phyloP scores from a whole-genome alignment of 2,888 invertebrate genomes.

The Cybosia mesomella region DNA sequence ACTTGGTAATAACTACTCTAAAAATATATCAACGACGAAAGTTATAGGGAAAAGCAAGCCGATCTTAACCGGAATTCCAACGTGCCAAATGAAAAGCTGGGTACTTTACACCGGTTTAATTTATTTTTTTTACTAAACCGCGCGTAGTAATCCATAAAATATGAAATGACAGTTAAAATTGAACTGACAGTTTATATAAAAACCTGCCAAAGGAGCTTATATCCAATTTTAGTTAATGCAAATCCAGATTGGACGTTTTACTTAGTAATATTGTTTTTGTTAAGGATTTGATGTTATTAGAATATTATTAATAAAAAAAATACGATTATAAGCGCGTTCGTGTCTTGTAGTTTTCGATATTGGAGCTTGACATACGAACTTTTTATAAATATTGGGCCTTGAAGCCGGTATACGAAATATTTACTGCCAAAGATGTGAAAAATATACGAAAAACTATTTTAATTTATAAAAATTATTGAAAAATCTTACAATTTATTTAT shows the following conservation, averaged over 20 bases:
- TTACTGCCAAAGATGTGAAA: slow-evolving; percentile 68
- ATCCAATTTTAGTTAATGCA: slow-evolving; percentile 44
- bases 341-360: slow-evolving; percentile 37
- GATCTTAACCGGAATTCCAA: neutral
- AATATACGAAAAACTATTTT: slow-evolving; percentile 47
- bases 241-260: slow-evolving; percentile 36
- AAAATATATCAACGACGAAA: neutral
- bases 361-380: slow-evolving; percentile 29
- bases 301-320: slow-evolving; percentile 34
- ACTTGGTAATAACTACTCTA: neutral
- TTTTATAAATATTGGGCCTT: slow-evolving; percentile 37
- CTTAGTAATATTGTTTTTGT: slow-evolving; percentile 43
- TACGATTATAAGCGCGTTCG: slow-evolving; percentile 41
- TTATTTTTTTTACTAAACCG: slow-evolving; percentile 3
- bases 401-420: slow-evolving; percentile 59
- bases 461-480: slow-evolving; percentile 19
- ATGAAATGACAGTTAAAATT: neutral
- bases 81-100: neutral
- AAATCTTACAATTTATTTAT: slow-evolving; percentile 37
- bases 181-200: slow-evolving; percentile 25
- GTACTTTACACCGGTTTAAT: neutral
- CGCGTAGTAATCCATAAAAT: neutral
- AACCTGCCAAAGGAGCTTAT: slow-evolving; percentile 44
- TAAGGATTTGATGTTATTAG: slow-evolving; percentile 45
- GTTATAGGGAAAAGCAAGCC: neutral